Evolutionary conservation across 2,797 vertebrate genomes (phyloP).

Genomic region (Knipowitschia caucasica): DNA sequence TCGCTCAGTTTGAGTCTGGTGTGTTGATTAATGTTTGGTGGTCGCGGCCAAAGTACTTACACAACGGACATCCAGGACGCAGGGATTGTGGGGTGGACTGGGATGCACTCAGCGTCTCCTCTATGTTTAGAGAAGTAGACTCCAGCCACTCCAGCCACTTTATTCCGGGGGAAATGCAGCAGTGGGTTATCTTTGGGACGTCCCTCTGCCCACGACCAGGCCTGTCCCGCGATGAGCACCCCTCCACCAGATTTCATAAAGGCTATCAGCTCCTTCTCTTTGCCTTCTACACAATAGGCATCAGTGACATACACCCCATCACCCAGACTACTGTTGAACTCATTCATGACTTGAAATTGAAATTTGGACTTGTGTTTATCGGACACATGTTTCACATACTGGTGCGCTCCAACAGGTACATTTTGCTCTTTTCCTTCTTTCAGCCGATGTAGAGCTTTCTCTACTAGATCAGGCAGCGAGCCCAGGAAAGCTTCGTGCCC

Average conservation of each 20-base stretch:
- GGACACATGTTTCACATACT: constrained; percentile 30
- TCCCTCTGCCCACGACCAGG: constrained; percentile 78
- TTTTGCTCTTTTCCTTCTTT: constrained; percentile 42
- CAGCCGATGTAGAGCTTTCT: constrained; percentile 79
- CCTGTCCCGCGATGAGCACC: constrained; percentile 84
- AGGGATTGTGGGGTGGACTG: background rate
- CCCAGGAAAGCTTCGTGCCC: constrained; percentile 77
- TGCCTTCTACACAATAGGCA: too few relatives aligned
- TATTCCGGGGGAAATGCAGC: background rate
- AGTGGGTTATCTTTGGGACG: constrained; percentile 51
- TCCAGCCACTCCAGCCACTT: background rate
- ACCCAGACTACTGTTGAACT: constrained; percentile 14
- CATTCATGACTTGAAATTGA: constrained; percentile 36
- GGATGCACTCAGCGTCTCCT: background rate
- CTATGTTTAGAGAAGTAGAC: background rate
- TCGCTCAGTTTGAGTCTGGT: too few relatives aligned
- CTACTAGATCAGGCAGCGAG: constrained; percentile 64
- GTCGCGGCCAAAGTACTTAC: too few relatives aligned
- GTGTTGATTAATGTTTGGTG: too few relatives aligned
- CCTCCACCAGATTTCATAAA: too few relatives aligned
- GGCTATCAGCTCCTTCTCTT: too few relatives aligned
- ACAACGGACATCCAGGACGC: background rate
- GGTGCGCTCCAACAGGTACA: constrained; percentile 55
- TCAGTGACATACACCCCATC: too few relatives aligned
- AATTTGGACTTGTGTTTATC: constrained; percentile 57